These are phyloP conservation scores for Pimephales promelas DNA, from an alignment of 2,113 vertebrate genomes.

Conservation along the genomic window DNA sequence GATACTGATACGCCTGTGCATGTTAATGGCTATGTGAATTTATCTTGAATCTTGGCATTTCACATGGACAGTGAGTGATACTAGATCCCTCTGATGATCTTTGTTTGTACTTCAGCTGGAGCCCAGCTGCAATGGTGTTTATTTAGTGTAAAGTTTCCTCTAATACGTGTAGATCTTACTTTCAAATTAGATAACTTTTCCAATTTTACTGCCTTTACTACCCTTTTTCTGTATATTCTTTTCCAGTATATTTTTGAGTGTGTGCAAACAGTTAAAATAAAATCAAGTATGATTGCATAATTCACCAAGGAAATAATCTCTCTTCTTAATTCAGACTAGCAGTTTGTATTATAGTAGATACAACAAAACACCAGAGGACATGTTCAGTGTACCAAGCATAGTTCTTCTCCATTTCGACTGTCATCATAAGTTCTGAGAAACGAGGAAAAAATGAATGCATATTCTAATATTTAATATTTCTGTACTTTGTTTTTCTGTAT, in stretches of 20 bases:
- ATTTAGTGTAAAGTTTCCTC: slow-evolving; percentile 56
- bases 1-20: neutral
- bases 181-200: neutral
- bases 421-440: neutral
- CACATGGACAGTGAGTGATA: slow-evolving; percentile 35
- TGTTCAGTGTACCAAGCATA: neutral
- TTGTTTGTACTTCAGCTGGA: slow-evolving; percentile 51
- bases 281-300: neutral
- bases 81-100: slow-evolving; percentile 13
- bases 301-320: neutral
- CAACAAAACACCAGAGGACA: neutral
- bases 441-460: too few species aligned
- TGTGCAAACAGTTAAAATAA: neutral
- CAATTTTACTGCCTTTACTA: neutral
- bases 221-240: neutral
- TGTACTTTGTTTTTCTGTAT: neutral
- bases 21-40: slow-evolving; percentile 4
- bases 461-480: neutral
- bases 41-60: slow-evolving; percentile 35
- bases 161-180: slow-evolving; percentile 43
- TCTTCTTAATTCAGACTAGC: neutral
- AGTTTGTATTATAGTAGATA: neutral
- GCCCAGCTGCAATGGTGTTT: slow-evolving; percentile 56
- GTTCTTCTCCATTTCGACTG: slow-evolving; percentile 14
- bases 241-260: neutral